Evolutionary conservation across 2,797 vertebrate genomes (phyloP).

Genomic region (Pseudopleuronectes americanus): DNA sequence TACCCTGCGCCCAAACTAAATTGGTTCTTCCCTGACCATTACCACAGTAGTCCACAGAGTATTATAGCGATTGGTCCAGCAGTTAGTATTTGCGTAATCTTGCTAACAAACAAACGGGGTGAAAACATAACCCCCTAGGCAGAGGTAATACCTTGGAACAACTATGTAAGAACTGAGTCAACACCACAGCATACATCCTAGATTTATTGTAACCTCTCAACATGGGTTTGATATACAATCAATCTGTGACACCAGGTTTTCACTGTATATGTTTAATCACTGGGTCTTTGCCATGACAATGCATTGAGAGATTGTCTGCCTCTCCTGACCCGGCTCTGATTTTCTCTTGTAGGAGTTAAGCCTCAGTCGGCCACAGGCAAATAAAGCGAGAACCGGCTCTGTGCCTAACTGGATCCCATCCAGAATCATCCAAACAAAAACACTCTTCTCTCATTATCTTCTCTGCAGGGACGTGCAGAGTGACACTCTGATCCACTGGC

Average conservation of each 20-base stretch:
- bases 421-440: constrained; percentile 72
- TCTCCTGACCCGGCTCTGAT: constrained; percentile 31
- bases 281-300: constrained; percentile 14
- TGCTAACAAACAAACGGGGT: too few relatives aligned
- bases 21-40: too few relatives aligned
- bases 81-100: too few relatives aligned
- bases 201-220: constrained; percentile 8
- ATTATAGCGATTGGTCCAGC: too few relatives aligned
- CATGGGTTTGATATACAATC: constrained; percentile 3
- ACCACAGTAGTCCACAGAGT: too few relatives aligned
- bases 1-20: too few relatives aligned
- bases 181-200: background rate
- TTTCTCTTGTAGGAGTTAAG: constrained; percentile 19
- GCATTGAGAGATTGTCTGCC: constrained; percentile 16
- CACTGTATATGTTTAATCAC: background rate
- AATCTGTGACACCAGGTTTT: constrained; percentile 6
- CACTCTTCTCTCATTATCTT: constrained; percentile 65
- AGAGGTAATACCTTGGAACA: background rate
- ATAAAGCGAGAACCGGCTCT: constrained; percentile 41
- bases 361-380: constrained; percentile 21
- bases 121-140: too few relatives aligned
- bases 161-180: constrained; percentile 2
- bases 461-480: constrained; percentile 65
- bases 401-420: constrained; percentile 62
- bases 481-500: constrained; percentile 58